Evolutionary conservation across 2,113 vertebrate species (phyloP), one percentile per base, ranked within the genome.

Genomic region (Myodes glareolus): DNA sequence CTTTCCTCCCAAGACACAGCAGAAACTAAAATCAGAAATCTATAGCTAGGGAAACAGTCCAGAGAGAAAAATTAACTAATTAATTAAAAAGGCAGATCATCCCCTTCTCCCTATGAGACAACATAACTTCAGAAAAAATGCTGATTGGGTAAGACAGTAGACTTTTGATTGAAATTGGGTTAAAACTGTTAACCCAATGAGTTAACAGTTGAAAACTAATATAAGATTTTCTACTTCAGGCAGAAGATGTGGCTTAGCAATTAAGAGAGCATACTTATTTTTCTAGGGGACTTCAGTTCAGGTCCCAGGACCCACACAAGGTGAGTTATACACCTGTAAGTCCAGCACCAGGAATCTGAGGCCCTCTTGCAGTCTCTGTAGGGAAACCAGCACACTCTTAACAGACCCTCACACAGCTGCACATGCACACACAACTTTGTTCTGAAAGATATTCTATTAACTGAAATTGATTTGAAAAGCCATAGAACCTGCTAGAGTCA

Each of bases 401-500:
- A 16, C 14, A 50, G 47, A 78, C 29, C 45, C 29, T 33, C 45
- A 21, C 47, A 80, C 31, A 36, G 16, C 52, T 19, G 8, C 4
- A 17, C 3, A 11, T 36, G 17, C 47, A 36, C 77, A 80, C 47
- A 80, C 31, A 36, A 52, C 33, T 36, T 52, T 78, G 5, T 58
- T 75, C 36, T 31, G 0, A 55, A 81, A n/a, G 50, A 63, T 19
- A 67, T n/a, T 73, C 39, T 88, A 29, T 72, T 84, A 94, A 88
- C 61, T 91, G 88, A 77, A 94, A 77, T 65, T 65, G 80, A 65
- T 73, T 42, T 63, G 33, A 82, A 88, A 94, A 77, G 36, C 75
- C 50, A 88, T 33, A 8, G 31, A 3, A 55, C 21, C 45, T 84
- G 70, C 23, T 45, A 70, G 23, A 84, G 23, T 84, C 21, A 84